phyloP scores from a whole-genome alignment of 2,797 vertebrate species.

The Paguma larvata region DNA sequence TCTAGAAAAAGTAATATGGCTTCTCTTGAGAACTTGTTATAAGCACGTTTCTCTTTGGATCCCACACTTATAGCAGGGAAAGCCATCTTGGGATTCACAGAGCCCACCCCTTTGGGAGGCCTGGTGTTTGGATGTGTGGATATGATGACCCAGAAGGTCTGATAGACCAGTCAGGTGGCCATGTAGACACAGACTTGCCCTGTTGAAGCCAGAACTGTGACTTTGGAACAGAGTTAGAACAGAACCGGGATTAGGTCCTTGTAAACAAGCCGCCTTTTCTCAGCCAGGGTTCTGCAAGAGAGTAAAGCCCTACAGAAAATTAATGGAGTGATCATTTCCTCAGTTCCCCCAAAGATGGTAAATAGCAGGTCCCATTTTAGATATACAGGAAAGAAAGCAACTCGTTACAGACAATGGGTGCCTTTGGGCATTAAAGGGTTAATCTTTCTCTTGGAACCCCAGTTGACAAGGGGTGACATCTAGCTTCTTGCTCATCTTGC shows the following conservation, averaged over 20 bases:
- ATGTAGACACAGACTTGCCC: background rate
- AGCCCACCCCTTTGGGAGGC: background rate
- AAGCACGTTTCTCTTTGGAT: background rate
- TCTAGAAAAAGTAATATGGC: background rate
- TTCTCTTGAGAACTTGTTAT: background rate
- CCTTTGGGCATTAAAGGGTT: background rate
- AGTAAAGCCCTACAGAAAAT: background rate
- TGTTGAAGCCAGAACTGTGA: background rate
- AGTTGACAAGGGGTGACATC: background rate
- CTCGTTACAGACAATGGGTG: fast-evolving
- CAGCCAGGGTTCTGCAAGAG: background rate
- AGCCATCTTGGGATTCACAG: background rate
- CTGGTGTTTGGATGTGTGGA: background rate
- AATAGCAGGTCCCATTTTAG: background rate
- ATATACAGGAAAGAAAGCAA: background rate
- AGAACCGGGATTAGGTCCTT: background rate
- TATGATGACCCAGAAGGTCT: background rate
- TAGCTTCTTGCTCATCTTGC: background rate
- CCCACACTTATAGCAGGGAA: too few relatives aligned
- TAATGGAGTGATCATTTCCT: background rate
- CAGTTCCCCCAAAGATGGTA: background rate
- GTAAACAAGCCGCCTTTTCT: background rate
- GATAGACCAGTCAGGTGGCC: background rate
- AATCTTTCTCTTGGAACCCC: background rate
- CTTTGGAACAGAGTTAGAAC: too few relatives aligned